Evolutionary conservation across 2,888 invertebrate genomes (phyloP).

Genomic region (Lithophane socia): DNA sequence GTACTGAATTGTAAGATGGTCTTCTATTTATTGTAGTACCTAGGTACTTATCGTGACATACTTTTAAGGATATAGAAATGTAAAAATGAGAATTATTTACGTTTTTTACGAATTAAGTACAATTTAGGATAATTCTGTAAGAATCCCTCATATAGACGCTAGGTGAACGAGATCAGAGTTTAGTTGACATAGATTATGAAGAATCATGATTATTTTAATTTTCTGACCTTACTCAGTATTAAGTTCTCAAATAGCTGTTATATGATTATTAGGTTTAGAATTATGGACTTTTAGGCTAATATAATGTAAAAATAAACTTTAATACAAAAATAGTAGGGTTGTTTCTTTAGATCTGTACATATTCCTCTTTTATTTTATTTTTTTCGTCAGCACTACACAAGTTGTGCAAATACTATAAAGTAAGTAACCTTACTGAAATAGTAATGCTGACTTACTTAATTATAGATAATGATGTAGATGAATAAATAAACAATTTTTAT

Average conservation of each 20-base stretch:
- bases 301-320: conserved; percentile 85
- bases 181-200: conserved; percentile 78
- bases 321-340: conserved; percentile 87
- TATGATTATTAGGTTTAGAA: conserved; percentile 81
- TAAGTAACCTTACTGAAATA: conserved; percentile 52
- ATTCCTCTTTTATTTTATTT: conserved; percentile 76
- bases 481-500: conserved; percentile 50
- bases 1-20: conserved; percentile 89
- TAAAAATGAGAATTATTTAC: conserved; percentile 80
- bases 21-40: conserved; percentile 90
- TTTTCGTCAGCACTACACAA: conserved; percentile 53
- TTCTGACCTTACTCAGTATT: conserved; percentile 87
- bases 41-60: conserved; percentile 88
- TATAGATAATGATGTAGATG: conserved; percentile 51
- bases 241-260: conserved; percentile 88
- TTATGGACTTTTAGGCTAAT: conserved; percentile 84
- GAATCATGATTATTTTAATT: conserved; percentile 80
- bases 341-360: conserved; percentile 89
- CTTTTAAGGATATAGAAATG: conserved; percentile 86
- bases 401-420: conserved; percentile 53
- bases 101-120: conserved; percentile 86
- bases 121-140: conserved; percentile 86
- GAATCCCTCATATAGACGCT: conserved; percentile 82
- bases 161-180: conserved; percentile 80
- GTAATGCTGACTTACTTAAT: conserved; percentile 56